phyloP scores from a whole-genome alignment of 2,113 vertebrate genomes.

The Syngnathus scovelli region DNA sequence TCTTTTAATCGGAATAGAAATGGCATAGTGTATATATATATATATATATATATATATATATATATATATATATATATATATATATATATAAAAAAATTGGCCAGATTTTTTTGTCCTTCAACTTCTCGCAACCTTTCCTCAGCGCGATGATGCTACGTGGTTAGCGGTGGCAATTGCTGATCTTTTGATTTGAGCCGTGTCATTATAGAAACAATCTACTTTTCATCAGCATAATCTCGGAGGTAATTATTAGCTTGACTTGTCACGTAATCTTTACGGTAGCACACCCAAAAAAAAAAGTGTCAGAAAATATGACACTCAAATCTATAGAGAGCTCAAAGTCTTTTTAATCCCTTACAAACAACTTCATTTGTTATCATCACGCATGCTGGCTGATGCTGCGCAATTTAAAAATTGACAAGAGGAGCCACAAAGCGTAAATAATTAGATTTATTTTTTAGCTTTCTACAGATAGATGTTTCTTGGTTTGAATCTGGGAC shows the following conservation, averaged over 20 bases:
- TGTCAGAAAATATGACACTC: conserved; percentile 67
- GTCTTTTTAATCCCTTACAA: conserved; percentile 65
- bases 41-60: too few species aligned
- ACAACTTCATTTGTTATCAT: conserved; percentile 70
- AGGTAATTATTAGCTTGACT: conserved; percentile 72
- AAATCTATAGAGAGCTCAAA: conserved; percentile 67
- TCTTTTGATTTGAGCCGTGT: conserved; percentile 48
- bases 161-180: conserved; percentile 36
- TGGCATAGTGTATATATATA: too few species aligned
- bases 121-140: conserved; percentile 5
- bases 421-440: neutral
- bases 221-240: conserved; percentile 71
- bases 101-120: neutral
- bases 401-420: conserved; percentile 16
- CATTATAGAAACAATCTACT: conserved; percentile 67
- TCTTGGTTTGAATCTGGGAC: neutral
- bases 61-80: too few species aligned
- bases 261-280: conserved; percentile 57
- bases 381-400: conserved; percentile 46
- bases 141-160: neutral
- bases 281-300: conserved; percentile 34
- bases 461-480: neutral
- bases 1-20: neutral
- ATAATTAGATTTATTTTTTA: neutral
- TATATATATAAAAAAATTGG: too few species aligned